phyloP scores from a whole-genome alignment of 2,797 vertebrate species.

The Heliangelus exortis region DNA sequence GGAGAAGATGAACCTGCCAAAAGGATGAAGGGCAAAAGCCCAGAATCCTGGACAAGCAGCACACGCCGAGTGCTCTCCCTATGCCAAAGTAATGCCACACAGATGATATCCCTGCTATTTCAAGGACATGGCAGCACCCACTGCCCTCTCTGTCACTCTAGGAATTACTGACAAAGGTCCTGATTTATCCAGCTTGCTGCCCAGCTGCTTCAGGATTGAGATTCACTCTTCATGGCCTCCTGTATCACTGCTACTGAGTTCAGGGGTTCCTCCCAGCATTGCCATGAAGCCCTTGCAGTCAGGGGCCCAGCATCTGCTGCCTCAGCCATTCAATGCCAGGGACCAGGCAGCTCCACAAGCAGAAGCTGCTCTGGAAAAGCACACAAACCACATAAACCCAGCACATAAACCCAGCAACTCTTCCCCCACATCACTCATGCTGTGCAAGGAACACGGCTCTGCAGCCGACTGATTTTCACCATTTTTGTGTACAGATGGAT shows the following conservation, averaged over 20 bases:
- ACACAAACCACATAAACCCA: not conserved
- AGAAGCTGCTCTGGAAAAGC: not conserved
- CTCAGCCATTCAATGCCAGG: not conserved
- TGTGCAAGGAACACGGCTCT: not conserved
- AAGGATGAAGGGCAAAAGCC: not conserved
- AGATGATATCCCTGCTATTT: not conserved
- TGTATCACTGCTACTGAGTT: rapidly evolving
- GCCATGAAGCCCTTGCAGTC: not conserved
- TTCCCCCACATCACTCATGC: not conserved
- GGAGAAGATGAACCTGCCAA: not conserved
- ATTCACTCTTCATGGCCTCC: not conserved
- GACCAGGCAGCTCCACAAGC: not conserved
- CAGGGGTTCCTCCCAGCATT: not conserved
- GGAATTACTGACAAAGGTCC: slow-evolving; percentile 18
- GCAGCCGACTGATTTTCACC: not conserved
- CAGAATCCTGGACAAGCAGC: not conserved
- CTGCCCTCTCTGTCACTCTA: not conserved
- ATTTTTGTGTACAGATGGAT: not conserved
- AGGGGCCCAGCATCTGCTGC: not conserved
- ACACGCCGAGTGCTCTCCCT: not conserved
- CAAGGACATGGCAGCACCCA: not conserved
- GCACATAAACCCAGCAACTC: not conserved
- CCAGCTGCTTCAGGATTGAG: slow-evolving; percentile 3
- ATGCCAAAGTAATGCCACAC: not conserved
- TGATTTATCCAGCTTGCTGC: not conserved